Evolutionary conservation across 2,113 vertebrate genomes (phyloP).

Genomic region (Peromyscus californicus): DNA sequence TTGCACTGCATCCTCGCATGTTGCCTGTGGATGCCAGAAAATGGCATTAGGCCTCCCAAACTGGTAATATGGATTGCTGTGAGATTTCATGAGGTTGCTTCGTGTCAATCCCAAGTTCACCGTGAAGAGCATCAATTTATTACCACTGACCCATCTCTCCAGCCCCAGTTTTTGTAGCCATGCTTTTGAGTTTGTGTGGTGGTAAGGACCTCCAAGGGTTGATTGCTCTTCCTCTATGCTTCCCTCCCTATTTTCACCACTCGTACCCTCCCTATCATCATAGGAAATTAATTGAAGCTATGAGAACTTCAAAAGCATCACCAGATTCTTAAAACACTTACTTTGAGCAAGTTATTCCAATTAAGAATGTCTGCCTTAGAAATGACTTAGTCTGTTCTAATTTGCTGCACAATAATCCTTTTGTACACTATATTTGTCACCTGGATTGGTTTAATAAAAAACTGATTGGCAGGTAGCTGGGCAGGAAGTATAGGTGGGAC

Average conservation of each 20-base stretch:
- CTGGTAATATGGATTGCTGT: not conserved
- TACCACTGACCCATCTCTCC: too few species aligned
- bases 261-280: not conserved
- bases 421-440: too few species aligned
- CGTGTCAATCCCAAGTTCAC: too few species aligned
- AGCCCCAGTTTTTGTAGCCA: not conserved
- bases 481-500: too few species aligned
- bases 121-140: too few species aligned
- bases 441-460: too few species aligned
- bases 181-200: not conserved
- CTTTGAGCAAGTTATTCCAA: not conserved
- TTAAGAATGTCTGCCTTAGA: slow-evolving; percentile 11
- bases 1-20: too few species aligned
- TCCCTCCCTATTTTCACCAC: fast-evolving
- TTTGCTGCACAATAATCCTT: too few species aligned
- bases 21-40: too few species aligned
- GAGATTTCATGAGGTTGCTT: too few species aligned
- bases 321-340: not conserved
- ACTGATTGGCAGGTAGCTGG: too few species aligned
- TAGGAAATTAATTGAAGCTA: not conserved
- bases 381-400: slow-evolving; percentile 21
- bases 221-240: not conserved
- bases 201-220: not conserved
- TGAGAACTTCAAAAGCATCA: not conserved
- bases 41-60: too few species aligned